A percentile compares a stretch with the other conserved stretches of the same genome.
phyloP scores from a whole-genome alignment of 2,113 vertebrate genomes.

The Thalassarche chlororhynchos region DNA sequence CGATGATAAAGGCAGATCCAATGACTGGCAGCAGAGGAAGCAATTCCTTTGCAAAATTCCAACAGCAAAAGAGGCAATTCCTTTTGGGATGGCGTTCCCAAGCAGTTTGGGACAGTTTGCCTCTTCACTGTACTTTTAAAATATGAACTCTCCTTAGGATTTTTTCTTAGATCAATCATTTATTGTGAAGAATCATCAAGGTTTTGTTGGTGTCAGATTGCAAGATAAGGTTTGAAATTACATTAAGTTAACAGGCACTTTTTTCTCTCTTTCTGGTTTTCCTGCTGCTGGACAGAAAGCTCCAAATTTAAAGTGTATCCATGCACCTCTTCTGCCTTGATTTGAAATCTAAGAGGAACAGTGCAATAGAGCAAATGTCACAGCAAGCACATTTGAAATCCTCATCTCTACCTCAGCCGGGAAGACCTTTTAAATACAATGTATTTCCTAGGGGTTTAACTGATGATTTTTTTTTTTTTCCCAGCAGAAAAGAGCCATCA shows the following conservation, averaged over 20 bases:
- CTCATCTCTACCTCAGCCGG: neutral
- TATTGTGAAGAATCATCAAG: neutral
- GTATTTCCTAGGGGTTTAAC: neutral
- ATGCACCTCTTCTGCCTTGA: neutral
- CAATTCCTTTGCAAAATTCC: neutral
- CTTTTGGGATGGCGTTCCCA: neutral
- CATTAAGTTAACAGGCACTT: neutral
- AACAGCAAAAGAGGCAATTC: neutral
- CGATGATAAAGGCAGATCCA: neutral
- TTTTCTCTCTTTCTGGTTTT: neutral
- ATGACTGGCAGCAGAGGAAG: neutral
- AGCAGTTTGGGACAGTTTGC: neutral
- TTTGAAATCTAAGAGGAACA: neutral
- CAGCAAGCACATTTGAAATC: neutral
- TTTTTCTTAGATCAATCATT: neutral
- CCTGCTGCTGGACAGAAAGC: neutral
- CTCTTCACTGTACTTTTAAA: neutral
- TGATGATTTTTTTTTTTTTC: neutral
- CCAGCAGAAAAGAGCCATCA: neutral
- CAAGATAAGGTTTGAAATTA: neutral
- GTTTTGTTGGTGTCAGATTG: neutral
- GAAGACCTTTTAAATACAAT: neutral
- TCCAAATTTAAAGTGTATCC: neutral
- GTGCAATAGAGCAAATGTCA: neutral
- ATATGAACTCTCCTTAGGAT: neutral